Conservation (phyloP, 2,113 vertebrate species). For the Takifugu bimaculatus region DNA sequence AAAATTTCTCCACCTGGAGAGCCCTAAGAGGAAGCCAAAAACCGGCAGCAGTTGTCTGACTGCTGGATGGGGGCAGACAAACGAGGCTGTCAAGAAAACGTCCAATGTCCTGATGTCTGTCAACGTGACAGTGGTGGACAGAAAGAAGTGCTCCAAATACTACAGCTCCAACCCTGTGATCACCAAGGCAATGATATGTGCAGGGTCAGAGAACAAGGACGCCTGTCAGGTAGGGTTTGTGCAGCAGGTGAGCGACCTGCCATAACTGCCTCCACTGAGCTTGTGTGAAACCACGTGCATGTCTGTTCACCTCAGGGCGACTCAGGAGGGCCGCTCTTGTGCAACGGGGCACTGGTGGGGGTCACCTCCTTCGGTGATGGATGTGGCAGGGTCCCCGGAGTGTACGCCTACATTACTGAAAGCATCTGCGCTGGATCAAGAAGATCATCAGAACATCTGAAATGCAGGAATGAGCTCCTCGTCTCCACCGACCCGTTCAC, state of each 20-base stretch:
- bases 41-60: constrained; percentile 45
- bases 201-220: constrained; percentile 36
- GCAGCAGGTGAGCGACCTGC: too few relatives aligned
- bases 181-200: constrained; percentile 63
- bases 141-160: constrained; percentile 39
- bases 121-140: constrained; percentile 62
- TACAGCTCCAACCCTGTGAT: constrained; percentile 48
- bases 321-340: constrained; percentile 70
- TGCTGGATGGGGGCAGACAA: constrained; percentile 65
- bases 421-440: constrained; percentile 57
- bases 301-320: constrained; percentile 53
- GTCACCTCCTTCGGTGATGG: constrained; percentile 47
- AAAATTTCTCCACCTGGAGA: constrained; percentile 5
- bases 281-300: not conserved
- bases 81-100: not conserved
- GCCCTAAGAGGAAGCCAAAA: not conserved
- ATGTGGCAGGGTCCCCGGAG: constrained; percentile 60
- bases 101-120: constrained; percentile 58
- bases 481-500: too few relatives aligned
- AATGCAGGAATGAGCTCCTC: not conserved
- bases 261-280: too few relatives aligned
- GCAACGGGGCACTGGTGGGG: constrained; percentile 38
- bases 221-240: constrained; percentile 42
- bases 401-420: constrained; percentile 56
- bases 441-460: constrained; percentile 15